phyloP scores from a whole-genome alignment of 92 coral and sea anemone genomes.

The Porites evermanni region DNA sequence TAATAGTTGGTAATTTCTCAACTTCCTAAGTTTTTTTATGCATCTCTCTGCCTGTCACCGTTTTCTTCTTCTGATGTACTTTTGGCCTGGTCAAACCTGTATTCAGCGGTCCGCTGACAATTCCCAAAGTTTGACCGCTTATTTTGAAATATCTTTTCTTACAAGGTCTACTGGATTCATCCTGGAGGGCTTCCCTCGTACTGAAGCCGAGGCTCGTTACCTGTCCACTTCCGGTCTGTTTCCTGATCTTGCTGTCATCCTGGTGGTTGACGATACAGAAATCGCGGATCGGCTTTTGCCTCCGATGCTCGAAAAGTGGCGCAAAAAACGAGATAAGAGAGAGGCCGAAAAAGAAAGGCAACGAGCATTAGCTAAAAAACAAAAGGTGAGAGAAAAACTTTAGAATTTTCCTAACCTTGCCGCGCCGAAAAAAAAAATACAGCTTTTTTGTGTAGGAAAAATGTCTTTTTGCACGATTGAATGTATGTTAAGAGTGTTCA shows the following conservation, averaged over 20 bases:
- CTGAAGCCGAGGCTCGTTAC: slow-evolving; percentile 85
- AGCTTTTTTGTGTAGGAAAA: too few relatives aligned
- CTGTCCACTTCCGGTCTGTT: slow-evolving; percentile 79
- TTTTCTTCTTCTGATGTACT: too few relatives aligned
- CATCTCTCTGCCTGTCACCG: too few relatives aligned
- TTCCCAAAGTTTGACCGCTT: background rate
- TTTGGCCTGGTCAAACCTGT: too few relatives aligned
- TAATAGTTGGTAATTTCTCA: too few relatives aligned
- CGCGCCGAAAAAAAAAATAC: too few relatives aligned
- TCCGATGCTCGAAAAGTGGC: slow-evolving; percentile 91
- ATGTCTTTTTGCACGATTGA: too few relatives aligned
- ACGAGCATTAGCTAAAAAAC: slow-evolving; percentile 82
- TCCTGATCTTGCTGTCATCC: slow-evolving; percentile 84
- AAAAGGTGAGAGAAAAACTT: slow-evolving; percentile 60
- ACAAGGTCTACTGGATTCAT: slow-evolving; percentile 89
- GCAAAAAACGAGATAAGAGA: slow-evolving; percentile 88
- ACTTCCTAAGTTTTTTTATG: too few relatives aligned
- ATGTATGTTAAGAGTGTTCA: too few relatives aligned
- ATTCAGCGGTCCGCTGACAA: too few relatives aligned
- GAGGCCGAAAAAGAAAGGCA: slow-evolving; percentile 89
- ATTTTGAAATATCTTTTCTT: background rate
- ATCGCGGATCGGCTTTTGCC: slow-evolving; percentile 89
- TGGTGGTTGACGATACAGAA: slow-evolving; percentile 93
- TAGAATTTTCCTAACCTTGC: background rate
- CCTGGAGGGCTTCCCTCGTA: slow-evolving; percentile 94